Base-by-base conservation (phyloP, 2,888 invertebrate genomes). In the Andrena camellia region DNA sequence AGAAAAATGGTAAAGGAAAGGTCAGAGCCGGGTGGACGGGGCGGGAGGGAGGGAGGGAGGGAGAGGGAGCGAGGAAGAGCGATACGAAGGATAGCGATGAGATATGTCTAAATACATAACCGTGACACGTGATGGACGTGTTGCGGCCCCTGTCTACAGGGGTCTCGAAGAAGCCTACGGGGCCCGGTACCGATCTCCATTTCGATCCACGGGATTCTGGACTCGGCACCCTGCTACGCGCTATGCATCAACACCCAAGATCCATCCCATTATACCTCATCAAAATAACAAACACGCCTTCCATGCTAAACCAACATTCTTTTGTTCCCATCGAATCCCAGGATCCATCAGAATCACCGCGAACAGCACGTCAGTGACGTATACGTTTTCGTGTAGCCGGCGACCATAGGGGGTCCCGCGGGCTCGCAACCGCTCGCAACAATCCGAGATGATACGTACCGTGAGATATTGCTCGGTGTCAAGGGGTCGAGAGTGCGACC, bases 171-270 rank as follows among this genome's bases (percentile, higher is more conserved):
- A 66, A 62, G 70, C 68, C 84, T 60, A 70, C 79, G 76, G 85
- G 83, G 67, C 83, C 85, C 75, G 23, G 77, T 74, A 72, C 83
- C 42, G 80, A 78, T 77, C 83, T 77, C 84, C 86, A 79, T 85
- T 84, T 82, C 66, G 89, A 86, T 86, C 88, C 88, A 85, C 86
- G 85, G 87, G 89, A 87, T 89, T 88, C 89, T 84, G 87, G 79
- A 88, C 83, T 69, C 75, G 92, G 91, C 93, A 91, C 93, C 93
- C 93, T 90, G 93, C 93, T 92, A 93, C 89, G 93, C 91, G 89
- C 93, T 89, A 93, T 94, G 93, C 92, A 93, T 94, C 93, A 93
- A 93, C 93, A 93, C 93, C 93, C 93, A 89, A 91, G 90, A 92
- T 92, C 91, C 92, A 92, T 92, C 91, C 91, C 92, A 93, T 93